Evolutionary conservation across 2,113 vertebrate species (phyloP).

Genomic region (Ictalurus punctatus): DNA sequence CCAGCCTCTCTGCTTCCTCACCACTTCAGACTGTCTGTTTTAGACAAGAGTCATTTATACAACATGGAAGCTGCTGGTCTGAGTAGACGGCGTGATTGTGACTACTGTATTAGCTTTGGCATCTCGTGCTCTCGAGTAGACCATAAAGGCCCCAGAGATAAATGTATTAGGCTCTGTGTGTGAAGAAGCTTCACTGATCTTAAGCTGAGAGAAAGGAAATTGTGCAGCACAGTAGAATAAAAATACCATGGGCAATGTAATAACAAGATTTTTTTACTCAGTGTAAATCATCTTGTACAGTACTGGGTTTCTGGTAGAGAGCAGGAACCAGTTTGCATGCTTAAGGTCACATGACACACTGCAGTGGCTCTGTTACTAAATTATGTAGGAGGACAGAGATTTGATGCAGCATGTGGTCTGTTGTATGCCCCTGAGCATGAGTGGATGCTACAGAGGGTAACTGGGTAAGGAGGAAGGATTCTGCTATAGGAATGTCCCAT

Average conservation of each 20-base stretch:
- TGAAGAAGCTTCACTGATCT: not conserved
- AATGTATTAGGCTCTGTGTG: conserved; percentile 8
- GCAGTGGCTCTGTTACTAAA: conserved; percentile 38
- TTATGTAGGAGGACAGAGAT: conserved; percentile 44
- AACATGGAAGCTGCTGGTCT: conserved; percentile 42
- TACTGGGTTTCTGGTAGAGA: not conserved
- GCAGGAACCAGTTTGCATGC: conserved; percentile 11
- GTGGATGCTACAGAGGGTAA: conserved; percentile 34
- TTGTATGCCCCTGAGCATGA: conserved; percentile 20
- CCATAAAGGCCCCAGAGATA: conserved; percentile 33
- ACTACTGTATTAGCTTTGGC: conserved; percentile 41
- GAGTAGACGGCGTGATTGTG: conserved; percentile 33
- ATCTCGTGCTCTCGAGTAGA: conserved; percentile 28
- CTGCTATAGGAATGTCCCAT: conserved; percentile 1
- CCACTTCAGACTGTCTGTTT: conserved; percentile 29
- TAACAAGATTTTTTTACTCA: conserved; percentile 15
- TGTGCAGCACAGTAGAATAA: not conserved
- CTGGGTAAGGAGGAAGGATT: conserved; percentile 4
- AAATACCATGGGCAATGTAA: not conserved
- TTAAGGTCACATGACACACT: conserved; percentile 24
- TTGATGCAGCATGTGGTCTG: conserved; percentile 19
- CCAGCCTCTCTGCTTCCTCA: conserved; percentile 13
- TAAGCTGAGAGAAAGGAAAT: not conserved
- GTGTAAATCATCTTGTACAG: not conserved
- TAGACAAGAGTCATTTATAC: conserved; percentile 16